Conservation (phyloP, 2,113 vertebrate genomes). For the cattle (Bos taurus) region DNA sequence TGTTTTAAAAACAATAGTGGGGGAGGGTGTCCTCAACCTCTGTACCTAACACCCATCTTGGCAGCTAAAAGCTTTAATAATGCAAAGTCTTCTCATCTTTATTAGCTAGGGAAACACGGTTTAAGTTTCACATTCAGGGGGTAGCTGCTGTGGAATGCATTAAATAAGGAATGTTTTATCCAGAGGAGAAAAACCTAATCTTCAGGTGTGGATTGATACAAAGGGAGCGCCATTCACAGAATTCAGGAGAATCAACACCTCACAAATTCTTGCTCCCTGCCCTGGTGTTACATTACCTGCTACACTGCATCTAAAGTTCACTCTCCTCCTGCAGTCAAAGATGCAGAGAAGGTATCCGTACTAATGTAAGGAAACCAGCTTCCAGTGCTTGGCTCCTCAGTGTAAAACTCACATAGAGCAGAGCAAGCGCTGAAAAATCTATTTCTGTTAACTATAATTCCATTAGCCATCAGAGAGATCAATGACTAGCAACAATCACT, state of each 20-base stretch:
- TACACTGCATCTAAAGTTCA: not conserved
- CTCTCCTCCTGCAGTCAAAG: not conserved
- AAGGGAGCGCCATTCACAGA: constrained; percentile 54
- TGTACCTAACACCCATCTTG: constrained; percentile 32
- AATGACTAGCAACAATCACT: not conserved
- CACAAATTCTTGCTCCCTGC: constrained; percentile 28
- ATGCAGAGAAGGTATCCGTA: not conserved
- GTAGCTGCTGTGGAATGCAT: constrained; percentile 66
- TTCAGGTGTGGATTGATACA: constrained; percentile 68
- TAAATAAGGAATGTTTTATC: constrained; percentile 68
- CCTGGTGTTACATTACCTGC: constrained; percentile 48
- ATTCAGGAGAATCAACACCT: constrained; percentile 60
- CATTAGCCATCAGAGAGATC: not conserved
- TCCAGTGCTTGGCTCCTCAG: not conserved
- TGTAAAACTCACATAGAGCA: not conserved
- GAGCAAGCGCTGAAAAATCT: not conserved
- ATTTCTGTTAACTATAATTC: not conserved
- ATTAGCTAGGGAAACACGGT: constrained; percentile 30
- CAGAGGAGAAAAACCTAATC: constrained; percentile 64
- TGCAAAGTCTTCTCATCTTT: constrained; percentile 59
- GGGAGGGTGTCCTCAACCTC: not conserved
- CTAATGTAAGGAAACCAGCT: not conserved
- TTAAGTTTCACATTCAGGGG: constrained; percentile 69
- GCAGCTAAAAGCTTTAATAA: constrained; percentile 61
- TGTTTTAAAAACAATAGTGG: not conserved